phyloP scores from a whole-genome alignment of 2,888 invertebrate species.

The Crematogaster levior region DNA sequence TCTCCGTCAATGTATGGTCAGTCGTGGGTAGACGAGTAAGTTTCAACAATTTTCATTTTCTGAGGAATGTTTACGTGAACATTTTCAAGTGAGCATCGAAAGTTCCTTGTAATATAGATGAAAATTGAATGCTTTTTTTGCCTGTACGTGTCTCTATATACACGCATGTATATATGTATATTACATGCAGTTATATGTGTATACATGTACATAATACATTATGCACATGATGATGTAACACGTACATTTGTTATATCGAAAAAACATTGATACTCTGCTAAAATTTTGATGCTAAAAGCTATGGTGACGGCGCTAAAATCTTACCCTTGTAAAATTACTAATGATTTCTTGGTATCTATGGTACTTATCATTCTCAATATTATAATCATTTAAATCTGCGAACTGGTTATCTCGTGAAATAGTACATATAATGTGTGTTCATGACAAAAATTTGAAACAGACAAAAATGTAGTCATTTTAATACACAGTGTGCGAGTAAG shows the following conservation, averaged over 20 bases:
- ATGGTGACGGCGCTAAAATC: conserved; percentile 84
- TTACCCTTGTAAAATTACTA: conserved; percentile 82
- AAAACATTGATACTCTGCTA: conserved; percentile 71
- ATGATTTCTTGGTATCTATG: conserved; percentile 83
- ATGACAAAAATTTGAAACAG: background rate
- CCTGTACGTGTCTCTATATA: conserved; percentile 53
- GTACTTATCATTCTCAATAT: conserved; percentile 73
- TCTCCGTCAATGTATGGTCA: conserved; percentile 75
- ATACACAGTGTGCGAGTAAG: background rate
- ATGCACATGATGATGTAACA: conserved; percentile 51
- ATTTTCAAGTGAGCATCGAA: conserved; percentile 53
- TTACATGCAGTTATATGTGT: conserved; percentile 57
- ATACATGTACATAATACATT: conserved; percentile 59
- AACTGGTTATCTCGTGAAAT: conserved; percentile 69
- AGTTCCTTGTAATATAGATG: conserved; percentile 61
- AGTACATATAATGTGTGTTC: conserved; percentile 5
- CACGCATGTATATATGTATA: conserved; percentile 31
- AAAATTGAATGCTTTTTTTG: conserved; percentile 42
- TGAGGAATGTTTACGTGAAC: conserved; percentile 52
- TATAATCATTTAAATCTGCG: conserved; percentile 52
- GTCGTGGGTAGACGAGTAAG: conserved; percentile 71
- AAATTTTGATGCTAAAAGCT: conserved; percentile 74
- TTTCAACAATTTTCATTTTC: conserved; percentile 52
- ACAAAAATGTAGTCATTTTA: background rate
- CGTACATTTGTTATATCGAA: conserved; percentile 62